These are phyloP conservation scores for Drosophila baimaii DNA, from an alignment of 1,140 invertebrate species.

Conservation along the genomic window DNA sequence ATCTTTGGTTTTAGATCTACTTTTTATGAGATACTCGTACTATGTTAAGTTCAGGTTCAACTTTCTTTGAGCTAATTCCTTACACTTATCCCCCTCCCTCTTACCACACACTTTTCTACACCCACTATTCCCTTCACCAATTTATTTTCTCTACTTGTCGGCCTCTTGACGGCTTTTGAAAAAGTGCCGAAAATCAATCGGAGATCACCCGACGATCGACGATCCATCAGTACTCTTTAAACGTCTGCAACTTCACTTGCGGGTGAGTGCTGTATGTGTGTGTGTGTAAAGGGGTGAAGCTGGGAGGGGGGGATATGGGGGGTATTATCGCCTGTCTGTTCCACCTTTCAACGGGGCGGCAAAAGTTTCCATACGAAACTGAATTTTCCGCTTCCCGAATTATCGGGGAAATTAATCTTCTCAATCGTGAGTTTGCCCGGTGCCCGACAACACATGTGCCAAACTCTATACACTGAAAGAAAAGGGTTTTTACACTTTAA, in stretches of 20 bases:
- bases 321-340: slow-evolving; percentile 40
- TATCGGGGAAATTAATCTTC: slow-evolving; percentile 78
- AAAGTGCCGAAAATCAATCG: slow-evolving; percentile 71
- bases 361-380: slow-evolving; percentile 54
- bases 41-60: background rate
- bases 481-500: too few species aligned
- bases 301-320: background rate
- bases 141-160: slow-evolving; percentile 53
- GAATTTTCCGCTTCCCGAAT: slow-evolving; percentile 54
- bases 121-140: slow-evolving; percentile 7
- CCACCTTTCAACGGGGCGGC: slow-evolving; percentile 68
- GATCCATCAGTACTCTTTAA: slow-evolving; percentile 63
- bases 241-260: slow-evolving; percentile 51
- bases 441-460: slow-evolving; percentile 70
- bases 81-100: background rate
- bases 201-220: slow-evolving; percentile 62
- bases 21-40: too few species aligned
- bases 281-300: slow-evolving; percentile 4
- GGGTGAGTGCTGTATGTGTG: slow-evolving; percentile 1
- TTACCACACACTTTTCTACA: background rate
- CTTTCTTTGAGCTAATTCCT: background rate
- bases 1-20: too few species aligned
- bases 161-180: slow-evolving; percentile 57
- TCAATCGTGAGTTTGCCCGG: slow-evolving; percentile 72
- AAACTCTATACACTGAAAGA: slow-evolving; percentile 45